Conservation (phyloP, 2,888 invertebrate genomes). For the Apantesis nais region DNA sequence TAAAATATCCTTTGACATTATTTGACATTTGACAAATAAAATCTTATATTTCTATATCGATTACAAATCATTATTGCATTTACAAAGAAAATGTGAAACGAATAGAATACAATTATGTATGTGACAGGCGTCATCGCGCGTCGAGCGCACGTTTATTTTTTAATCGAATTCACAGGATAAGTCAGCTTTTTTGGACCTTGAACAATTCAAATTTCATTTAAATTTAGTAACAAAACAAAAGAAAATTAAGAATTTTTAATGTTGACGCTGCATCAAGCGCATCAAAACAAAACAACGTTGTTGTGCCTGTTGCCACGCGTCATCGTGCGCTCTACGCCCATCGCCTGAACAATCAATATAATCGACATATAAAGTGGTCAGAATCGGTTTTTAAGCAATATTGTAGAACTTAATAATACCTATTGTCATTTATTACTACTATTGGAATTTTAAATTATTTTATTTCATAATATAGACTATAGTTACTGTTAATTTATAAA, state of each 20-base stretch:
- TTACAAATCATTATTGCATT: slow-evolving; percentile 6
- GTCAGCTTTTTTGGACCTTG: background rate
- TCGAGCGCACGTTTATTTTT: too few species aligned
- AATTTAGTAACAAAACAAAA: background rate
- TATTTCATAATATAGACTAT: background rate
- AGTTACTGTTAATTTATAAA: background rate
- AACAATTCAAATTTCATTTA: background rate
- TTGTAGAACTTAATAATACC: slow-evolving; percentile 21
- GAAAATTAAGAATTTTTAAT: background rate
- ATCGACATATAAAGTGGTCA: background rate
- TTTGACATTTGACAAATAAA: background rate
- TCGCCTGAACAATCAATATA: background rate
- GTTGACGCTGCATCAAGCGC: background rate
- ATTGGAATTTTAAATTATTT: background rate
- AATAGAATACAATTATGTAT: too few species aligned
- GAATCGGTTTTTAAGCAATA: slow-evolving; percentile 31
- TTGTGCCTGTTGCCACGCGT: background rate
- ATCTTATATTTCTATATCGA: background rate
- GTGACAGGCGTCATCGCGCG: too few species aligned
- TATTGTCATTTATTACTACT: slow-evolving; percentile 2
- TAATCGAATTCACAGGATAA: too few species aligned
- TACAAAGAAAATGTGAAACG: background rate
- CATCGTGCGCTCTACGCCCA: background rate
- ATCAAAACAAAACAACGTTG: background rate
- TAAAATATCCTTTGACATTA: too few species aligned